A percentile compares a stretch with the other conserved stretches of the same genome.
Evolutionary conservation across 2,888 invertebrate species (phyloP).

Genomic region (Diloba caeruleocephala): DNA sequence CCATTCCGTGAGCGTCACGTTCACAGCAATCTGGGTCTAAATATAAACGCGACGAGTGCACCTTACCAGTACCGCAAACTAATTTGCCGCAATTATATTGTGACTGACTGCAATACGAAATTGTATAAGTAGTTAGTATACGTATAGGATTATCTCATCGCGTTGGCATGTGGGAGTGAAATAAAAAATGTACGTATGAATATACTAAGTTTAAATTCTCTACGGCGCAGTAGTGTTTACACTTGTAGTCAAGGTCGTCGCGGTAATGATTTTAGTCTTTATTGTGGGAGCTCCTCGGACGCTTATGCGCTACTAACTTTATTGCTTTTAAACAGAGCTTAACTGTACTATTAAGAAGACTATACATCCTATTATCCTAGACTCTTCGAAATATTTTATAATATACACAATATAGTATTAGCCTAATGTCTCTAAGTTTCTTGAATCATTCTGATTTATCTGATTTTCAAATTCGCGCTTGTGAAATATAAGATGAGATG

Average conservation of each 20-base stretch:
- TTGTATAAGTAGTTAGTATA: slow-evolving; percentile 27
- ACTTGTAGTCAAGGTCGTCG: slow-evolving; percentile 45
- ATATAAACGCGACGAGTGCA: slow-evolving; percentile 52
- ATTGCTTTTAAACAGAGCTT: slow-evolving; percentile 33
- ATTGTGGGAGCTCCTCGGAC: slow-evolving; percentile 34
- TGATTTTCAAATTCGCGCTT: too few relatives aligned
- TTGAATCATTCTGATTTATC: too few relatives aligned
- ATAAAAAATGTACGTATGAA: slow-evolving; percentile 38
- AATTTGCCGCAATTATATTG: slow-evolving; percentile 31
- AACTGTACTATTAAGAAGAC: slow-evolving; percentile 25
- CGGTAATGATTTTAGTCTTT: slow-evolving; percentile 51
- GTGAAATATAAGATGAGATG: too few relatives aligned
- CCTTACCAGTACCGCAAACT: slow-evolving; percentile 34
- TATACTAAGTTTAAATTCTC: slow-evolving; percentile 49
- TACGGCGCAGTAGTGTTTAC: slow-evolving; percentile 53
- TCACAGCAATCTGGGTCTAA: slow-evolving; percentile 47
- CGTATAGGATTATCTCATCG: slow-evolving; percentile 53
- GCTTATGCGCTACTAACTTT: slow-evolving; percentile 20
- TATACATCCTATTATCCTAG: too few relatives aligned
- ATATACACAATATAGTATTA: too few relatives aligned
- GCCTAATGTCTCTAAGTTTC: too few relatives aligned
- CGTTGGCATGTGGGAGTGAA: slow-evolving; percentile 31
- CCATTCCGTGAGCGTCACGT: slow-evolving; percentile 29
- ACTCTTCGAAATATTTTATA: too few relatives aligned
- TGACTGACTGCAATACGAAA: slow-evolving; percentile 21